Evolutionary conservation across 2,797 vertebrate species (phyloP), one percentile per base, ranked within the genome.

Genomic region (Spinibarbus caldwelli): DNA sequence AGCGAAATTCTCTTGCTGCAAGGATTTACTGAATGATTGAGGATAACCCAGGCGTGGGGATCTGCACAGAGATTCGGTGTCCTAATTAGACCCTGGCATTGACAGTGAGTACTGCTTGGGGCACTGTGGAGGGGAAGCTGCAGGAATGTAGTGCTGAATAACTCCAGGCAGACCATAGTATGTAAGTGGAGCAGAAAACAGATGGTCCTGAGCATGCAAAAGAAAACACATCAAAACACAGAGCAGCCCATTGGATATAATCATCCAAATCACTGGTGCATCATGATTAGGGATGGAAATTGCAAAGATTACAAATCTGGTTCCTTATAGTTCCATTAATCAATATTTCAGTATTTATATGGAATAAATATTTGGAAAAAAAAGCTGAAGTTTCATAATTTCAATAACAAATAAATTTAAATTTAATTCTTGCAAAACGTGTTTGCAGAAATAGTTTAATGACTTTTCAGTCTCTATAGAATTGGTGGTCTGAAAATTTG

Each of bases 131-230:
- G 77, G 43, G 78, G 84, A 49, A 43, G 78, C 36, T 26, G 66
- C 64, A 80, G 45, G 57, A 86, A 82, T 89, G 67, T 62, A 76
- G 64, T 52, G 29, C 23, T 76, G 76, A 78, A 70, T 52, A 85
- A 83, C 78, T 64, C 70, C 59, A 70, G 64, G 54, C 70, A 62
- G 68, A 59, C 36, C 85, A 66, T 26, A 70, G 82, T 80, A 83
- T 87, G 83, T 71, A 90, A 87, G 70, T 90, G 59, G 86, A 87
- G 86, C 89, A 89, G 76, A 88, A 90, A 89, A 81, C 90, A 87
- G 81, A 87, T 84, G 83, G 87, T 80, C 84, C 70, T 68, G 73
- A 83, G 62, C 82, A 79, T 36, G 77, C n/a, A n/a, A 45, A 66
- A 72, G 15, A 45, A 81, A 85, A 79, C 31, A 52, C 57, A 84